Evolutionary conservation across 2,113 vertebrate genomes (phyloP), one percentile per base, ranked within the genome.

Genomic region (Gadus chalcogrammus): DNA sequence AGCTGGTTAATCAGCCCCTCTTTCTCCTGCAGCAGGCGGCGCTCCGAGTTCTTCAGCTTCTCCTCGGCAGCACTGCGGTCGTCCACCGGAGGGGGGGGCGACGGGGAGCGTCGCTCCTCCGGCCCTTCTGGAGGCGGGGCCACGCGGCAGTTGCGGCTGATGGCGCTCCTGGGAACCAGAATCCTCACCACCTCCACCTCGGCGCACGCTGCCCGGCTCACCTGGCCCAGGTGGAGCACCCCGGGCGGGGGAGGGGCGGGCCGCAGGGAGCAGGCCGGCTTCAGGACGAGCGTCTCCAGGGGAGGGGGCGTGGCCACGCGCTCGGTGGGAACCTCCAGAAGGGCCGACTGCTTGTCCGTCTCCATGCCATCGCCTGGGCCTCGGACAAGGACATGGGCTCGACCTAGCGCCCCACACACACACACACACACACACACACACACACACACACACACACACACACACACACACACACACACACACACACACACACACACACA

Each of bases 361-460:
- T 99, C 97, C 97, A 98, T 99, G 85, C 97, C 97, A 94, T 99
- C 97, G 15, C 97, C 97, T 38, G 95, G 87, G 38, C 95, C 93
- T 82, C 97, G 91, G 53, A 99, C 28, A 1, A 93, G 94, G 72
- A 92, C 88, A 0, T 76, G 72, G 71, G 87, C 78, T 53, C 86
- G 83, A 77, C 12, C 87, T 85, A 59, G 38, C 74, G 31, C 4
- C 31, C 4, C 31, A 35, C 31, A 35, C 4, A 35, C 31, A 35
- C 31, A 35, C 31, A 35, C 31, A 48, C 42, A 48, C 42, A 48
- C 42, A 48, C 42, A 48, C 42, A 48, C 42, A 48, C 42, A 48
- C 42, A 48, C 42, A 48, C 42, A 48, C 42, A 12, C 11, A 48
- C 42, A 48, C 6, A 48, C 20, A 20, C 20, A 20, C 20, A 20